phyloP scores from a whole-genome alignment of 2,797 vertebrate genomes.

The Sphaeramia orbicularis region DNA sequence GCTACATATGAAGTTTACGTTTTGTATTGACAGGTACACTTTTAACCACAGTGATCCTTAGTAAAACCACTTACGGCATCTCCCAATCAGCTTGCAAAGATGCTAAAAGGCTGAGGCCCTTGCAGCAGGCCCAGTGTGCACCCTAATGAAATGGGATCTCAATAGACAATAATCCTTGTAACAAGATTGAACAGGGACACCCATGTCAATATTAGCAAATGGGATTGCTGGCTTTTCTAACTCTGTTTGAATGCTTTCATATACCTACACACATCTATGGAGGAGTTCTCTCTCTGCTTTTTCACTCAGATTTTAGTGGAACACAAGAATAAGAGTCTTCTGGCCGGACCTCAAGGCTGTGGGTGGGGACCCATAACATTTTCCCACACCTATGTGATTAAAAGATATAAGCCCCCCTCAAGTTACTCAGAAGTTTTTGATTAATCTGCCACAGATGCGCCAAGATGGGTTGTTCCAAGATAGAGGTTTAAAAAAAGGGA shows the following conservation, averaged over 20 bases:
- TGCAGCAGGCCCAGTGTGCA: slow-evolving; percentile 65
- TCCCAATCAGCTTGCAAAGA: slow-evolving; percentile 75
- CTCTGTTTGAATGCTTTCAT: slow-evolving; percentile 33
- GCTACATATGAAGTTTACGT: slow-evolving; percentile 46
- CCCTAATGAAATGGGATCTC: slow-evolving; percentile 89
- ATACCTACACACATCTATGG: slow-evolving; percentile 54
- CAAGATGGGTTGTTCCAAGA: slow-evolving; percentile 73
- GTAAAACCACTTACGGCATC: slow-evolving; percentile 72
- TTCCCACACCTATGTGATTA: slow-evolving; percentile 75
- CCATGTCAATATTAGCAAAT: slow-evolving; percentile 89
- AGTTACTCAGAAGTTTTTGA: slow-evolving; percentile 77
- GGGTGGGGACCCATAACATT: slow-evolving; percentile 73
- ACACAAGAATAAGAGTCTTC: slow-evolving; percentile 60
- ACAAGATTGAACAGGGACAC: slow-evolving; percentile 86
- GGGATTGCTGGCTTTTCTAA: slow-evolving; percentile 80
- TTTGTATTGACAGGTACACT: slow-evolving; percentile 55
- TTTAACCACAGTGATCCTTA: slow-evolving; percentile 60
- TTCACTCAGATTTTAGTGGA: slow-evolving; percentile 59
- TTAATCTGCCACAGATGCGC: slow-evolving; percentile 77
- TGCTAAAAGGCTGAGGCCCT: slow-evolving; percentile 77
- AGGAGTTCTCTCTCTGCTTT: slow-evolving; percentile 59
- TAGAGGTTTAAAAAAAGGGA: slow-evolving; percentile 66
- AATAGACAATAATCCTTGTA: slow-evolving; percentile 87
- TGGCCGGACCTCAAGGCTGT: slow-evolving; percentile 61
- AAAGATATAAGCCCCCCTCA: slow-evolving; percentile 73